These are phyloP conservation scores for Netelia melanura DNA, from an alignment of 2,888 invertebrate genomes.

Conservation along the genomic window DNA sequence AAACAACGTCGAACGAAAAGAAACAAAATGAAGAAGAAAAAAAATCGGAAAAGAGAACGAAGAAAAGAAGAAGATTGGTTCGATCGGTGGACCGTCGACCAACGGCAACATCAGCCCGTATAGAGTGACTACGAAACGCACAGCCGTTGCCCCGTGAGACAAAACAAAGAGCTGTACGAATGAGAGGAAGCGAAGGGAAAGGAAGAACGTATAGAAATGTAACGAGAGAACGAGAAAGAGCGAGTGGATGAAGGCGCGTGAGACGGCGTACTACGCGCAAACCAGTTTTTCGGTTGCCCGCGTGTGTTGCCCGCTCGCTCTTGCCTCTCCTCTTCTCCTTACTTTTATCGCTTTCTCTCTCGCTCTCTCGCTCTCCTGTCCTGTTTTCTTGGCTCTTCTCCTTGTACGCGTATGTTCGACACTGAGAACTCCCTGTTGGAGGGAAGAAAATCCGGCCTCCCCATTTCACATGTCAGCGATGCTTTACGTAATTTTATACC, in stretches of 20 bases:
- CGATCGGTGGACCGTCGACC: slow-evolving; percentile 23
- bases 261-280: slow-evolving; percentile 37
- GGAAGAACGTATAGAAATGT: slow-evolving; percentile 10
- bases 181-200: slow-evolving; percentile 41
- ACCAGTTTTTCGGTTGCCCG: slow-evolving; percentile 67
- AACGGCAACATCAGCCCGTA: slow-evolving; percentile 5
- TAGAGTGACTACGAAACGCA: background rate
- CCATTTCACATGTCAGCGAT: background rate
- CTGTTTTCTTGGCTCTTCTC: background rate
- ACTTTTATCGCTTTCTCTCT: slow-evolving; percentile 31
- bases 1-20: slow-evolving; percentile 10
- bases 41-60: slow-evolving; percentile 9
- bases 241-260: background rate
- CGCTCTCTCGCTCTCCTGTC: slow-evolving; percentile 26
- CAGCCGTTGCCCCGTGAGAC: background rate
- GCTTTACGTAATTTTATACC: too few species aligned
- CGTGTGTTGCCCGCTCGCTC: slow-evolving; percentile 39
- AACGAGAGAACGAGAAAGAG: slow-evolving; percentile 30
- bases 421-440: slow-evolving; percentile 13
- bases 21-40: slow-evolving; percentile 22
- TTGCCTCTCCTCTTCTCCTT: slow-evolving; percentile 31
- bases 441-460: slow-evolving; percentile 7
- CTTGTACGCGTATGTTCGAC: slow-evolving; percentile 1
- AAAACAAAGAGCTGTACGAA: slow-evolving; percentile 47
- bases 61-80: slow-evolving; percentile 18